Base-by-base conservation (phyloP, 2,113 vertebrate species). In the Pyxicephalus adspersus region DNA sequence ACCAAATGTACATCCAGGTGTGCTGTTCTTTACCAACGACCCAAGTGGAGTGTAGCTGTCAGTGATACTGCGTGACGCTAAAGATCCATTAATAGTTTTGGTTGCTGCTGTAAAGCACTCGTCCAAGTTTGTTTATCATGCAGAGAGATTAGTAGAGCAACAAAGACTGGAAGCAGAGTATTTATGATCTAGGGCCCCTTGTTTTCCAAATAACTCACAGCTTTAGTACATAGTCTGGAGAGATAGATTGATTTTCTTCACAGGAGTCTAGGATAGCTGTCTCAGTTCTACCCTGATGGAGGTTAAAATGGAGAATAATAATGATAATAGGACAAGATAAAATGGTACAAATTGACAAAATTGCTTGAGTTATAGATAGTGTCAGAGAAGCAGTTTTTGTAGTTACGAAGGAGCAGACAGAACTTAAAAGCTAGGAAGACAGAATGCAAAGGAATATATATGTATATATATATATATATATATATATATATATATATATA, bases 291-390 rank as follows among this genome's bases (percentile, higher is more conserved):
- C 50, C 25, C 20, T 18, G 23, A 28, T 54, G 51, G 52, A 29
- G 68, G 50, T 29, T 55, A 72, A 72, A 72, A 72, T 55, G 17
- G 54, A 72, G 50, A 70, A 54, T 45, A 71, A 71, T 9, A 34
- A 29, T 23, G 45, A 63, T 38, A 51, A 58, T 57, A 57, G 29
- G 52, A 73, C 70, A 34, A 29, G n/a, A 57, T 57, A 58, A 29
- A 73, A 73, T 73, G 55, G 26, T 73, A 73, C 28, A 73, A 57
- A 73, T 58, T 57, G 70, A 57, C 23, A 57, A 73, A 57, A 73
- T 57, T 73, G 45, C 67, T 8, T 52, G 67, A 52, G 45, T 70
- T 28, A 31, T 72, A 57, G 28, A 23, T 28, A 34, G 26, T 72
- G 70, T 57, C 70, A 73, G n/a, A 57, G 26, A 73, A 73, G 57